A percentile compares a stretch with the other conserved stretches of the same genome.
phyloP scores from a whole-genome alignment of 2,113 vertebrate species.

The Calonectris borealis region DNA sequence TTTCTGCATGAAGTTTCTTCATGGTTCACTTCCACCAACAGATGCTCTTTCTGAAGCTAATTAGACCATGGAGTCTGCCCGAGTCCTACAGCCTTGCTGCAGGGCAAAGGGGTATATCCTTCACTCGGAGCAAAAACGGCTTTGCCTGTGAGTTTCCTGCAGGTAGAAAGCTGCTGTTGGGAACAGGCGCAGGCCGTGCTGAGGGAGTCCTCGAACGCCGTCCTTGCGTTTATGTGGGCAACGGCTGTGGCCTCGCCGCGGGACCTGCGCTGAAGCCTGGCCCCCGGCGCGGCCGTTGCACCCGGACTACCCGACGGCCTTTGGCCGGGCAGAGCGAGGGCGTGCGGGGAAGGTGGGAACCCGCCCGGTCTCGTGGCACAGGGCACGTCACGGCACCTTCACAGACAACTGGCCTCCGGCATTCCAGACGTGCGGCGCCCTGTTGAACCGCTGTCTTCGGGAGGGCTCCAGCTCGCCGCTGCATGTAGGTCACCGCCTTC shows the following conservation, averaged over 20 bases:
- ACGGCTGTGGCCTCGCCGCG: not conserved
- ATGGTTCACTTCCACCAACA: not conserved
- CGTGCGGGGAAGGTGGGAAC: not conserved
- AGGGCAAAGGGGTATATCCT: not conserved
- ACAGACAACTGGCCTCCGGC: not conserved
- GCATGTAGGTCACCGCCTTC: not conserved
- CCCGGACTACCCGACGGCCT: not conserved
- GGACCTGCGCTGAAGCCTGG: not conserved
- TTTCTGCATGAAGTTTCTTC: not conserved
- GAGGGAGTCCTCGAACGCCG: accelerated
- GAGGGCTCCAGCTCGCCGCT: not conserved
- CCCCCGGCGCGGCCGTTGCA: not conserved
- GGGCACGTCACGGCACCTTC: not conserved
- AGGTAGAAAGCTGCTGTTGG: not conserved
- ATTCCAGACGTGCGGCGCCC: accelerated
- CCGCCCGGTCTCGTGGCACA: not conserved
- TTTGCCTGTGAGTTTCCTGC: not conserved
- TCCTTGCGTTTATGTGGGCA: not conserved
- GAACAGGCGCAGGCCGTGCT: not conserved
- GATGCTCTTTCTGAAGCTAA: not conserved
- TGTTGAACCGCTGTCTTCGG: not conserved
- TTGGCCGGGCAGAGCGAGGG: not conserved
- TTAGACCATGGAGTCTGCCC: not conserved
- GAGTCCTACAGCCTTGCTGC: not conserved
- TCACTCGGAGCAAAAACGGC: not conserved